Evolutionary conservation across 2,113 vertebrate genomes (phyloP), one percentile per base, ranked within the genome.

Genomic region (Myotis lucifugus): DNA sequence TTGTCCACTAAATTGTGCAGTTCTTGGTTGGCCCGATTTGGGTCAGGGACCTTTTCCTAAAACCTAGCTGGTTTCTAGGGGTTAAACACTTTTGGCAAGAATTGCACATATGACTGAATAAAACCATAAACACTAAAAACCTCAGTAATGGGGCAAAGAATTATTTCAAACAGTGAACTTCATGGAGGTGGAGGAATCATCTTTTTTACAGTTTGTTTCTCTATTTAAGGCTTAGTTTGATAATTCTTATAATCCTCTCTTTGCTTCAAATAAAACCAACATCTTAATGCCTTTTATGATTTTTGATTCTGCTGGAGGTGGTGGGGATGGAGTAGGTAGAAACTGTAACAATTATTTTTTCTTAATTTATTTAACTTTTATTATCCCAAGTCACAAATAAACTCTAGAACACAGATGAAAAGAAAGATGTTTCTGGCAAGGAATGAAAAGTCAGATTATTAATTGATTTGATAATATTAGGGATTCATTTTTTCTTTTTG

Each of bases 1-100:
- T 48, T 29, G 32, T 46, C n/a, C 32, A 40, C 72, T 52, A 86
- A 84, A 64, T 95, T 96, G 86, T 40, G 66, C 93, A 95, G 85
- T 93, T 85, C 81, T 93, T 85, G 18, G 70, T 82, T 93, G 94
- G 92, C 88, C 85, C 46, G 37, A 27, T 72, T 83, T 83, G 79
- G 69, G 46, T 34, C 70, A 86, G 95, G 85, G 83, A 84, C 67
- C 48, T 79, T 96, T 96, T 96, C 95, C 96, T 95, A 93, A 96
- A 97, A 89, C 78, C 94, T 88, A 95, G 50, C 95, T 95, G 95
- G 88, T 95, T 96, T 96, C 67, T 94, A 95, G 19, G 96, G 94
- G 81, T 96, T 95, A 97, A 97, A 96, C 34, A 29, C 56, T 93
- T 92, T 79, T 85, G 92, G 69, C 92, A 82, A 87, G 88, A 79